Evolutionary conservation across 2,113 vertebrate species (phyloP).

Genomic region (Erythrocercus mccallii): DNA sequence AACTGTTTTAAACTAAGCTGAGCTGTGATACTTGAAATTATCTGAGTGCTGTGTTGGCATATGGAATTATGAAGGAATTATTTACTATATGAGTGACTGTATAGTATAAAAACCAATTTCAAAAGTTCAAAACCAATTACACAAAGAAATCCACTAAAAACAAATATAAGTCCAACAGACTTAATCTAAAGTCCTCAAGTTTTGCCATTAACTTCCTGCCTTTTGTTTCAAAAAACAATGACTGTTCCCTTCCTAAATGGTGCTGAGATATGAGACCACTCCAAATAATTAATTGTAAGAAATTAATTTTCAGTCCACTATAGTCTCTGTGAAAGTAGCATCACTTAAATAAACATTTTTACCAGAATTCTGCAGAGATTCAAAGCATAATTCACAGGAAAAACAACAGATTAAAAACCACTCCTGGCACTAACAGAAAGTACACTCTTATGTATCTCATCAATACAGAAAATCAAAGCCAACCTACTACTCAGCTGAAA

Average conservation of each 20-base stretch:
- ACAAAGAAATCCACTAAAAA: neutral
- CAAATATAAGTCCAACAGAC: neutral
- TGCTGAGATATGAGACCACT: neutral
- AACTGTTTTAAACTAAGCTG: slow-evolving; percentile 3
- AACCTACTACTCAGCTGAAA: neutral
- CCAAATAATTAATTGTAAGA: neutral
- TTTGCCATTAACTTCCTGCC: neutral
- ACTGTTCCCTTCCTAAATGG: neutral
- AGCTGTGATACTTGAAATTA: neutral
- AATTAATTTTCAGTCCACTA: neutral
- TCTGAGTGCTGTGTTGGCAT: neutral
- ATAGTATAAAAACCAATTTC: neutral
- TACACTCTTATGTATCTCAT: neutral
- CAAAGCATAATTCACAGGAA: neutral
- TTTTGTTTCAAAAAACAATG: neutral
- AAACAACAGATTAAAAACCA: neutral
- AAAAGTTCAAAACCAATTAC: neutral
- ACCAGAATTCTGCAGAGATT: neutral
- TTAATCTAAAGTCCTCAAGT: neutral
- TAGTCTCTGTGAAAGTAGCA: neutral
- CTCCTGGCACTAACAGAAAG: neutral
- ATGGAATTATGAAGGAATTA: neutral
- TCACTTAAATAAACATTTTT: neutral
- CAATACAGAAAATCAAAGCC: neutral
- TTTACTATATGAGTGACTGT: neutral